Base-by-base conservation (phyloP, 1,140 invertebrate species). In the Hyposmocoma kahamanoa region DNA sequence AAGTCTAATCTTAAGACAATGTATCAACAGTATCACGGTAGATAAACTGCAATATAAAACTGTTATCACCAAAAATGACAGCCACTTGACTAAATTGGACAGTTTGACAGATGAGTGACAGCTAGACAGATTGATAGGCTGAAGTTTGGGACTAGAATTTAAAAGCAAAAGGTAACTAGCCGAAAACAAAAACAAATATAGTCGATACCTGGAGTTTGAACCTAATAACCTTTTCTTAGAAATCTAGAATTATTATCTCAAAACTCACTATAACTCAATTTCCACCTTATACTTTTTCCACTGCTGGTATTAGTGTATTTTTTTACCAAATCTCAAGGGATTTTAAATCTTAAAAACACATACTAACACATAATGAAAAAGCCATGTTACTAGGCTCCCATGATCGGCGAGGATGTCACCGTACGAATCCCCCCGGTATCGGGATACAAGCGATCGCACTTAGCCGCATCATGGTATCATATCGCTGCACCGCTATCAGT, bases 401-500 rank as follows among this genome's bases (percentile, higher is more conserved):
- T 67, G 56, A 56, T 47, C 58, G 46, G n/a, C 41, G 30, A 36
- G 32, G 15, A 44, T 43, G 48, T 50, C 53, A 57, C 54, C 22
- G 21, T 32, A 48, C 11, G 11, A 26, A 6, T 11, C 24, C 32
- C 18, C 19, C 18, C 20, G 38, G 38, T 41, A 41, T 41, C 38
- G 10, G 18, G 62, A 30, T 77, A 84, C 80, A 84, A 80, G 80
- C 72, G 77, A 81, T 81, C 74, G 80, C 80, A 84, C 80, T 84
- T 77, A 82, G 57, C 73, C 54, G 52, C 72, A 67, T 76, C 76
- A 73, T 66, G 55, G 62, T 70, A 70, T 68, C 67, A 67, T 76
- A 79, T 81, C 75, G 67, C 66, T 67, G 72, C 69, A 62, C 60
- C 67, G 68, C 68, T 83, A 83, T 84, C 79, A 73, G 62, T 79